These are phyloP conservation scores for Sycobia sp. DNA, from an alignment of 1,140 invertebrate genomes.

Conservation along the genomic window DNA sequence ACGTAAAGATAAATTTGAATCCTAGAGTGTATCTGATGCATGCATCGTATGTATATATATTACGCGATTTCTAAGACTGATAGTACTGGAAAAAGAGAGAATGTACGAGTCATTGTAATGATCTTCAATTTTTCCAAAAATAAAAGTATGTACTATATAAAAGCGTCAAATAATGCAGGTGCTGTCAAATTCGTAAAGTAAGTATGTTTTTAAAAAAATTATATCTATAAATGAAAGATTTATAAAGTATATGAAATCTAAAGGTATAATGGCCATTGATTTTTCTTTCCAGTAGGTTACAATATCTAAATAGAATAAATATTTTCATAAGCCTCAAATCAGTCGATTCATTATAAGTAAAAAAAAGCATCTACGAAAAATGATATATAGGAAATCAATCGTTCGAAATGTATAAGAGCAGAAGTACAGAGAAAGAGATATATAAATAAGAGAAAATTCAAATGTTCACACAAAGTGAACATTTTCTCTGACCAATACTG, in stretches of 20 bases:
- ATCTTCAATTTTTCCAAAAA: not conserved
- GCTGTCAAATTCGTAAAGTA: constrained; percentile 13
- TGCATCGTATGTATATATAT: constrained; percentile 37
- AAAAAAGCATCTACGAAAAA: constrained; percentile 15
- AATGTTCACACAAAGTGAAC: constrained; percentile 33
- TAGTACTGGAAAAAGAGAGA: constrained; percentile 28
- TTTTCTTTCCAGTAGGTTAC: constrained; percentile 7
- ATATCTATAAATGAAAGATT: not conserved
- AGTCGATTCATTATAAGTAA: not conserved
- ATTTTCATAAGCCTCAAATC: constrained; percentile 22
- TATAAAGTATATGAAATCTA: constrained; percentile 3
- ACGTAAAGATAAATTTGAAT: constrained; percentile 55
- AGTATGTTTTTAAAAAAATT: not conserved
- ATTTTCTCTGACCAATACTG: constrained; percentile 46
- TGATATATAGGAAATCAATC: constrained; percentile 1
- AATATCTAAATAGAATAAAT: constrained; percentile 17
- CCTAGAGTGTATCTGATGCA: constrained; percentile 57
- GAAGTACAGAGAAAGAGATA: not conserved
- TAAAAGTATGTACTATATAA: not conserved
- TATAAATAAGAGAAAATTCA: constrained; percentile 26
- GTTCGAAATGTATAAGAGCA: constrained; percentile 1
- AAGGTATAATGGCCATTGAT: not conserved
- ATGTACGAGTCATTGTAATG: constrained; percentile 4
- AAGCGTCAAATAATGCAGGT: constrained; percentile 1
- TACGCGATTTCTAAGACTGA: constrained; percentile 17